Evolutionary conservation across 2,888 invertebrate species (phyloP).

Genomic region (Hypomecis punctinalis): DNA sequence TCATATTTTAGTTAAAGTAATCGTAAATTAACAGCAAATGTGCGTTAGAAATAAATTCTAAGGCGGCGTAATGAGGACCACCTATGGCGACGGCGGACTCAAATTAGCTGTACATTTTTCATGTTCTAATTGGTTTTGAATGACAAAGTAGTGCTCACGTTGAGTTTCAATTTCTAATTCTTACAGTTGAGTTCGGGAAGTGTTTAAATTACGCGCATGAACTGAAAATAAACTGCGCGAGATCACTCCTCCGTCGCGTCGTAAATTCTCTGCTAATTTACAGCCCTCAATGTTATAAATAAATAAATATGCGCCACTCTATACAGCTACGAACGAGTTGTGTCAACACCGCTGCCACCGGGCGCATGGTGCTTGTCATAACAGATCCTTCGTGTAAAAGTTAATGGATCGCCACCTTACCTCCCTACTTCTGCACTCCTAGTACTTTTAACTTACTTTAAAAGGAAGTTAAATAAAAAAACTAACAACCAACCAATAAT

Average conservation of each 20-base stretch:
- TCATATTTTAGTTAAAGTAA: conserved; percentile 29
- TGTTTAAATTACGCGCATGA: conserved; percentile 78
- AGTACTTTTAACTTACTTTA: conserved; percentile 9
- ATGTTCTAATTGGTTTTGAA: conserved; percentile 60
- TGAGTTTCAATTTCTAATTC: conserved; percentile 61
- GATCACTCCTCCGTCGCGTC: conserved; percentile 74
- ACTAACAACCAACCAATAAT: too few relatives aligned
- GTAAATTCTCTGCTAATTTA: conserved; percentile 85
- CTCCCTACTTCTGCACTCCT: conserved; percentile 26
- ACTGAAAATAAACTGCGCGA: conserved; percentile 78
- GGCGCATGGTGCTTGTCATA: conserved; percentile 76
- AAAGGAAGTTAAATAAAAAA: too few relatives aligned
- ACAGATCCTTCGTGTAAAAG: conserved; percentile 70
- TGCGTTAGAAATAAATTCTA: conserved; percentile 31
- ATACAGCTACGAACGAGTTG: conserved; percentile 72
- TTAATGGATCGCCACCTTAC: conserved; percentile 61
- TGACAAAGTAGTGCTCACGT: conserved; percentile 54
- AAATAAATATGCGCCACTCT: conserved; percentile 79
- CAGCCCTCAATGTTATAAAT: conserved; percentile 82
- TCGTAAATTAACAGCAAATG: conserved; percentile 32
- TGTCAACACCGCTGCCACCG: conserved; percentile 62
- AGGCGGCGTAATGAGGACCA: conserved; percentile 35
- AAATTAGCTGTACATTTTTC: conserved; percentile 44
- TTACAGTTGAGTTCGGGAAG: conserved; percentile 56
- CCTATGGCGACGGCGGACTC: conserved; percentile 41